phyloP scores from a whole-genome alignment of 1,140 invertebrate species.

The Leptinotarsa undecemlineata region DNA sequence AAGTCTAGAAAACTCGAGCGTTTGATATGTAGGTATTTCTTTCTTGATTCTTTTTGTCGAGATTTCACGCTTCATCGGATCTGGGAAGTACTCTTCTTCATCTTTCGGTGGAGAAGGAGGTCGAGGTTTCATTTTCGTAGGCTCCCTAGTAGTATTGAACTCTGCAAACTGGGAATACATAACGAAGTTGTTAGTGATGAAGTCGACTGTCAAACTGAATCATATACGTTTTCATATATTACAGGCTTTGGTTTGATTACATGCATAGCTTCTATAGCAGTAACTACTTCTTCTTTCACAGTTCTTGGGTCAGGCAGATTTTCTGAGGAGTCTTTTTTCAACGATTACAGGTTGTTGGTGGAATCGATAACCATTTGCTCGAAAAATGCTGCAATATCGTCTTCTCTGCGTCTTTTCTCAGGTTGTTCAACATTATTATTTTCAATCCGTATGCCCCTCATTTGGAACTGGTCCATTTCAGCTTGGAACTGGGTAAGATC shows the following conservation, averaged over 20 bases:
- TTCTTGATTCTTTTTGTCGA: constrained; percentile 85
- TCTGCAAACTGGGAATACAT: constrained; percentile 48
- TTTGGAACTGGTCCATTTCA: constrained; percentile 20
- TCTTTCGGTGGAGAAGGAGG: constrained; percentile 70
- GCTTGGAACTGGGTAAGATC: constrained; percentile 24
- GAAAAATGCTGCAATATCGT: neutral
- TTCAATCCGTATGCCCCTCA: neutral
- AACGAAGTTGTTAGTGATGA: constrained; percentile 42
- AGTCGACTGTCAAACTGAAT: constrained; percentile 31
- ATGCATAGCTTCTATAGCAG: no score
- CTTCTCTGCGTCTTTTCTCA: neutral
- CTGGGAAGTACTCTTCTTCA: constrained; percentile 49
- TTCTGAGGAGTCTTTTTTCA: constrained; percentile 34
- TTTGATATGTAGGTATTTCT: constrained; percentile 79
- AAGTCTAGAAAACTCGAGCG: constrained; percentile 85
- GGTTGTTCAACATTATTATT: neutral
- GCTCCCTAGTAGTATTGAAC: constrained; percentile 67
- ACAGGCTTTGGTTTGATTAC: constrained; percentile 31
- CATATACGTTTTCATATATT: constrained; percentile 42
- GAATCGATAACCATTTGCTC: constrained; percentile 20
- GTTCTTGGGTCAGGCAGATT: no score
- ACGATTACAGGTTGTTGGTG: constrained; percentile 32
- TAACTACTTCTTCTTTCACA: no score
- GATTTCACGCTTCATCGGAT: constrained; percentile 68
- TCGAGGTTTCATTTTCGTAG: constrained; percentile 83